Percentiles rank a stretch among this genome's conserved stretches.
These are phyloP conservation scores for Camptogramma bilineatum DNA, from an alignment of 2,888 invertebrate genomes.

Conservation along the genomic window DNA sequence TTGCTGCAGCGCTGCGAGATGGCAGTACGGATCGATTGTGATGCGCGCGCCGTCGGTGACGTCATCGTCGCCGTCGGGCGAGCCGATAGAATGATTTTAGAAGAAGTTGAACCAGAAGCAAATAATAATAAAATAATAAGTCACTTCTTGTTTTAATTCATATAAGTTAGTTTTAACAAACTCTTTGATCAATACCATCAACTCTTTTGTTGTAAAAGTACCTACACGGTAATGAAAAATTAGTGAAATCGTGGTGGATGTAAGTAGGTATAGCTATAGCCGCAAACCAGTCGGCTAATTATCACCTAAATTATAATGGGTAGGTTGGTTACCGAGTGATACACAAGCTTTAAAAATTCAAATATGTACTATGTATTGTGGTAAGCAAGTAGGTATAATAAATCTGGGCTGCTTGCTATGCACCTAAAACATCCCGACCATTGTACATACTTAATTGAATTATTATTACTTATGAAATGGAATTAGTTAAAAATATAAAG, in stretches of 20 bases:
- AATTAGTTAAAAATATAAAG: slow-evolving; percentile 39
- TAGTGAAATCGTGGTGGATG: too few species aligned
- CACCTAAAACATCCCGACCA: not conserved
- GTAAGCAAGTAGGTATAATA: too few species aligned
- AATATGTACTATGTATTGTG: too few species aligned
- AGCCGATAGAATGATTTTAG: slow-evolving; percentile 64
- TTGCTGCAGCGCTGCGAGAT: slow-evolving; percentile 70
- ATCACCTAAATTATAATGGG: too few species aligned
- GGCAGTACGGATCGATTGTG: slow-evolving; percentile 70
- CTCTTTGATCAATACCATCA: not conserved
- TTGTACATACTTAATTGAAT: not conserved
- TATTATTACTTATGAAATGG: not conserved
- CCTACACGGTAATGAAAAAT: too few species aligned
- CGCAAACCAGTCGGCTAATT: too few species aligned
- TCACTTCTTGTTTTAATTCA: slow-evolving; percentile 18
- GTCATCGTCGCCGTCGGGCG: slow-evolving; percentile 74
- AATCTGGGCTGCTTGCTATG: not conserved
- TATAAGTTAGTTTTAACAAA: slow-evolving; percentile 1
- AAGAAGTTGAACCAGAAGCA: slow-evolving; percentile 44
- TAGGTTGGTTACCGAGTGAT: too few species aligned
- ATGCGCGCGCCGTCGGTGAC: slow-evolving; percentile 80
- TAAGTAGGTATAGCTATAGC: too few species aligned
- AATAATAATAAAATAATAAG: slow-evolving; percentile 17
- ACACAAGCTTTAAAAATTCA: too few species aligned
- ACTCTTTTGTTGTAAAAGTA: too few species aligned